These are phyloP conservation scores for Drosophila rhopaloa DNA, from an alignment of 1,140 invertebrate genomes.

Conservation along the genomic window DNA sequence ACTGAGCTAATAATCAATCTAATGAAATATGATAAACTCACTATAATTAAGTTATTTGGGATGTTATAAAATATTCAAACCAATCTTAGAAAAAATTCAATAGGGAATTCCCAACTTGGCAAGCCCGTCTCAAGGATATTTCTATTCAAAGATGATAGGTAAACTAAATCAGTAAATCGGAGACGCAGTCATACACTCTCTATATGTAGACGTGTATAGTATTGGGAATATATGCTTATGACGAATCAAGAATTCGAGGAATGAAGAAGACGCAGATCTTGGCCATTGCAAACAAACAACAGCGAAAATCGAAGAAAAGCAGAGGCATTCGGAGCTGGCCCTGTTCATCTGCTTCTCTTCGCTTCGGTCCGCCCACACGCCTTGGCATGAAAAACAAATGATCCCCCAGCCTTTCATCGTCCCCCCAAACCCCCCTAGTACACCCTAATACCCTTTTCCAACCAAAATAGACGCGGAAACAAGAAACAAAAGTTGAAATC, in stretches of 20 bases:
- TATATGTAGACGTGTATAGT: conserved; percentile 22
- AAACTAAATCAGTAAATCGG: background rate
- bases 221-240: conserved; percentile 41
- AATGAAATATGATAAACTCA: too few relatives aligned
- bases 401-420: conserved; percentile 1
- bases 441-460: background rate
- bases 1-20: too few relatives aligned
- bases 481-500: background rate
- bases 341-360: conserved; percentile 5
- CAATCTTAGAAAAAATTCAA: background rate
- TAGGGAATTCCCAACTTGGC: background rate
- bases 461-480: background rate
- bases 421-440: background rate
- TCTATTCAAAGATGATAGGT: background rate
- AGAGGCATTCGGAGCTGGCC: conserved; percentile 21
- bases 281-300: conserved; percentile 41
- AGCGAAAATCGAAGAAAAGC: background rate
- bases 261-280: conserved; percentile 41
- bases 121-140: conserved; percentile 1
- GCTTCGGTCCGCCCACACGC: conserved; percentile 6
- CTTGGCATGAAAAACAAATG: conserved; percentile 25
- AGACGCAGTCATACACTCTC: conserved; percentile 2
- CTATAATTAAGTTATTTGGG: too few relatives aligned
- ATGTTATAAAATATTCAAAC: too few relatives aligned
- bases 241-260: conserved; percentile 44